Conservation (phyloP, 1,140 invertebrate genomes). For the Cydia pomonella region DNA sequence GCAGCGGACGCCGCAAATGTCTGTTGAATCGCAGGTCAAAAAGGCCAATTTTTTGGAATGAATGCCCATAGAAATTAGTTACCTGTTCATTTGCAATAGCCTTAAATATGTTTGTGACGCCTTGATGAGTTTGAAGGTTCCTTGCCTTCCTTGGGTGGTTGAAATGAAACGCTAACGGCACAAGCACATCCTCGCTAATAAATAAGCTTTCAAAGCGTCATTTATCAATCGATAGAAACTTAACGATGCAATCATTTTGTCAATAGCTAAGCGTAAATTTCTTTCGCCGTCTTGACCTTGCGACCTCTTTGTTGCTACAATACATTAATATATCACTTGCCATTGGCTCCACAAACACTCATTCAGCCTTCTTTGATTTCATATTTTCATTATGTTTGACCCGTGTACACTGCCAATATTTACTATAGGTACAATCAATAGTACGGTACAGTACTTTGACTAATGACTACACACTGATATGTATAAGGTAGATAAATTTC, state of each 20-base stretch:
- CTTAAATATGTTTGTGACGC: neutral
- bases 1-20: neutral
- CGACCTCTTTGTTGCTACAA: conserved; percentile 12
- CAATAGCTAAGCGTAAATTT: neutral
- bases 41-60: neutral
- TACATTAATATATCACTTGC: conserved; percentile 4
- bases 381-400: conserved; percentile 5
- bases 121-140: conserved; percentile 1
- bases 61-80: conserved; percentile 5
- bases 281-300: conserved; percentile 22
- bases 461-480: conserved; percentile 35
- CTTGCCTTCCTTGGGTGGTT: neutral
- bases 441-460: conserved; percentile 35
- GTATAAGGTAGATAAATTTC: neutral
- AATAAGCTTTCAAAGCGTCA: neutral
- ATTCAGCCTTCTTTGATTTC: neutral
- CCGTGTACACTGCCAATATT: conserved; percentile 7
- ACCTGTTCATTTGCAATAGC: neutral
- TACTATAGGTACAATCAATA: conserved; percentile 29
- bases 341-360: neutral
- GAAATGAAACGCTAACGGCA: neutral
- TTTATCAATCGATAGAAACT: conserved; percentile 20
- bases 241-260: conserved; percentile 17
- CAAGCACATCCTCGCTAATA: neutral
- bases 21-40: neutral